phyloP scores from a whole-genome alignment of 2,113 vertebrate species.

The Oophaga pumilio region DNA sequence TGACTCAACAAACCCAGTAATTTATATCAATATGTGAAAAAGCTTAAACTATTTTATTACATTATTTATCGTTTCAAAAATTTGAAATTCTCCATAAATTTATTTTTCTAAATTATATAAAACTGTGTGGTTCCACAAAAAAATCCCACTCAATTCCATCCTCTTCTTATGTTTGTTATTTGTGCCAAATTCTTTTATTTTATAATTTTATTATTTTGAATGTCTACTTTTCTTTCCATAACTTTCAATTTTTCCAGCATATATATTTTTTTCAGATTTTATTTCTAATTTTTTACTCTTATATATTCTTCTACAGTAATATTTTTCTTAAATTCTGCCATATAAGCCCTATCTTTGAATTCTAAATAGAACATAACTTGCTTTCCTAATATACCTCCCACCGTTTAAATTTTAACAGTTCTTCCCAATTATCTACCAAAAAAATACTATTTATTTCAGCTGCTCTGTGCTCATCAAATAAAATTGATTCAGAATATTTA shows the following conservation, averaged over 20 bases:
- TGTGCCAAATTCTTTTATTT: neutral
- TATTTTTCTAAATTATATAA: neutral
- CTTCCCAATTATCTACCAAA: slow-evolving; percentile 3
- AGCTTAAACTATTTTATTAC: neutral
- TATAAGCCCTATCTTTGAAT: neutral
- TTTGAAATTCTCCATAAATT: neutral
- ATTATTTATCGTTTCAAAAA: neutral
- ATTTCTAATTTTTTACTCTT: neutral
- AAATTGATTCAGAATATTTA: slow-evolving; percentile 59
- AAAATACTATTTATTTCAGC: neutral
- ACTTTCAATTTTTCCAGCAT: neutral
- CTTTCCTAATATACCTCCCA: slow-evolving; percentile 11
- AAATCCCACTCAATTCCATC: neutral
- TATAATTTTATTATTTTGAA: too few relatives aligned
- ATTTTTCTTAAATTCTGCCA: neutral
- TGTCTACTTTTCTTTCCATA: neutral
- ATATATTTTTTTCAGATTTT: too few relatives aligned
- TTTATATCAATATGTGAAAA: neutral
- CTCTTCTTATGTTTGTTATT: neutral
- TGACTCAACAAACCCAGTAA: neutral
- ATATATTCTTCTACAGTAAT: neutral
- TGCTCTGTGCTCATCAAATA: slow-evolving; percentile 50
- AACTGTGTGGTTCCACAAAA: neutral
- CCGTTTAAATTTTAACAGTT: neutral
- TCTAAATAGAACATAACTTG: neutral